A percentile compares a stretch with the other conserved stretches of the same genome.
Evolutionary conservation across 2,888 invertebrate genomes (phyloP).

Genomic region (Drosophila falleni): DNA sequence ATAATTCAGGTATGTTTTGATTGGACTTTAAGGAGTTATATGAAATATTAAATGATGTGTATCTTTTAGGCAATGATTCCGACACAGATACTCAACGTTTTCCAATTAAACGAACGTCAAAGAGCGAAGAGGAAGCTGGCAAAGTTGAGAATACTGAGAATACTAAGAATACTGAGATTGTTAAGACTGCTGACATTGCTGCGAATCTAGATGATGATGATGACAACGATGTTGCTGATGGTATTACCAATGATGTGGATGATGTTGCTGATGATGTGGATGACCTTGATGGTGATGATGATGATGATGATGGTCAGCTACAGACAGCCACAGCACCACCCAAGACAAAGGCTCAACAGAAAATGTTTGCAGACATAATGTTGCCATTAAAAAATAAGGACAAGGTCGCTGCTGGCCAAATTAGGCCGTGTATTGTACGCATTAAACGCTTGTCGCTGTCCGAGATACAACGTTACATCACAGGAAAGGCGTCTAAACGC

Average conservation of each 20-base stretch:
- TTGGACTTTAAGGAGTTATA: neutral
- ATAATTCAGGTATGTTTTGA: neutral
- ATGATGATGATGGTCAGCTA: conserved; percentile 15
- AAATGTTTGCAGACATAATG: conserved; percentile 57
- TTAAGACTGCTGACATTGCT: neutral
- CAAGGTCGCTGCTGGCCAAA: neutral
- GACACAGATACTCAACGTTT: neutral
- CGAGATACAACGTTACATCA: conserved; percentile 8
- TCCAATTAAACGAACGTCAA: neutral
- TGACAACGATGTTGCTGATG: neutral
- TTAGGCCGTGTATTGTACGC: conserved; percentile 34
- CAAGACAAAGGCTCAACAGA: conserved; percentile 72
- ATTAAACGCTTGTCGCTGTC: conserved; percentile 40
- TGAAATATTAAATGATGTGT: neutral
- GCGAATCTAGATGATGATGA: neutral
- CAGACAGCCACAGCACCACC: conserved; percentile 21
- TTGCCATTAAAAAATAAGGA: neutral
- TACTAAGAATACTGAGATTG: neutral
- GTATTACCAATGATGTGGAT: neutral
- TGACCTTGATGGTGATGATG: neutral
- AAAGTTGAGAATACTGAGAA: neutral
- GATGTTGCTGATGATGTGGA: neutral
- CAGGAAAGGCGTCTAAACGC: neutral
- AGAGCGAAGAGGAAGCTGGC: neutral
- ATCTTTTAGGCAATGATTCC: neutral